These are phyloP conservation scores for Noturus placidus DNA, from an alignment of 2,113 vertebrate species.

Conservation along the genomic window DNA sequence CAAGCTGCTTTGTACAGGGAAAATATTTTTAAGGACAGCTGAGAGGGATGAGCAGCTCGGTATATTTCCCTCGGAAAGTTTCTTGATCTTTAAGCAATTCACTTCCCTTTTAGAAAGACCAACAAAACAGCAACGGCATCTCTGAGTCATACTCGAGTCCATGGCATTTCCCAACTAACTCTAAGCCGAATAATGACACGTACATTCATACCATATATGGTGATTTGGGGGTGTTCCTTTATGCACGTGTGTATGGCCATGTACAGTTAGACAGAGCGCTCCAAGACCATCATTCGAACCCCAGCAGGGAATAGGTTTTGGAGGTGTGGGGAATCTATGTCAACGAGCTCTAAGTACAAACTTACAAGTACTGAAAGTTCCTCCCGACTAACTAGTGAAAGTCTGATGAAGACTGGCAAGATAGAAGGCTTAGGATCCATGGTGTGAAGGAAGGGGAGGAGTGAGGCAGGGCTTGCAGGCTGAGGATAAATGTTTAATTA, in stretches of 20 bases:
- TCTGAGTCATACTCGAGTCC: not conserved
- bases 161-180: not conserved
- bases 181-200: not conserved
- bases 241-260: not conserved
- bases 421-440: not conserved
- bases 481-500: conserved; percentile 47
- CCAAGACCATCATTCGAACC: not conserved
- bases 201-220: not conserved
- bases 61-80: not conserved
- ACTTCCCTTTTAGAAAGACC: not conserved
- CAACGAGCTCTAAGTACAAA: not conserved
- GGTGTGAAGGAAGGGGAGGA: conserved; percentile 4
- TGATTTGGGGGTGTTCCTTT: not conserved
- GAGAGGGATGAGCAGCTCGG: not conserved
- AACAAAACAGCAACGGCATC: not conserved
- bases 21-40: not conserved
- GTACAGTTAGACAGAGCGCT: not conserved
- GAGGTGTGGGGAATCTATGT: not conserved
- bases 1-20: not conserved
- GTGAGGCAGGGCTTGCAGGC: conserved; percentile 3
- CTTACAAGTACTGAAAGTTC: not conserved
- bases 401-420: not conserved
- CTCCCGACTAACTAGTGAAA: not conserved
- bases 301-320: not conserved
- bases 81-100: not conserved